Conservation (phyloP, 1,140 invertebrate genomes). For the Chlorops oryzae region DNA sequence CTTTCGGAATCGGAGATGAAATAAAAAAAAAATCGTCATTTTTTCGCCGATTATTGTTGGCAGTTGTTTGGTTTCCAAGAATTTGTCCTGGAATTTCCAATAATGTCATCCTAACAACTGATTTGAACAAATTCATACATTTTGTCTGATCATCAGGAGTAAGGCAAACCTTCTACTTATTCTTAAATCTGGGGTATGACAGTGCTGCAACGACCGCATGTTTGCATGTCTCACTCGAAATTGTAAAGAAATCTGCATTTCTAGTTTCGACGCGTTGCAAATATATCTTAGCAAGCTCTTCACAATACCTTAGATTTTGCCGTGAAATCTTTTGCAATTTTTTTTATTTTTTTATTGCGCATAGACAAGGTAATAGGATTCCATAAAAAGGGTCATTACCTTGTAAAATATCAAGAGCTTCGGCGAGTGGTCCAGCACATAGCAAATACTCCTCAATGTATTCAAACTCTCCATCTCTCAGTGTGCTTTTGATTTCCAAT, state of each 20-base stretch:
- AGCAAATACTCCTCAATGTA: not conserved
- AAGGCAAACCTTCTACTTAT: not conserved
- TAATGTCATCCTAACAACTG: not conserved
- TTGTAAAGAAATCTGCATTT: too few relatives aligned
- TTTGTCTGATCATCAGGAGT: not conserved
- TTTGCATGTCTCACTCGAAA: too few relatives aligned
- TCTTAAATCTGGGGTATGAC: too few relatives aligned
- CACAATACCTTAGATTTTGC: too few relatives aligned
- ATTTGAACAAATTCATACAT: not conserved
- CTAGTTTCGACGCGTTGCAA: not conserved
- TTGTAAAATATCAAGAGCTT: not conserved
- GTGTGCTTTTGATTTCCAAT: too few relatives aligned
- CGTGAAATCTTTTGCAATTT: too few relatives aligned
- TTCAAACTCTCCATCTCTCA: not conserved
- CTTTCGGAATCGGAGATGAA: not conserved
- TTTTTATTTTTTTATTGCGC: not conserved
- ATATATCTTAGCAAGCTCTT: too few relatives aligned
- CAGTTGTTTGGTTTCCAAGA: not conserved
- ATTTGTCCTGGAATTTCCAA: not conserved
- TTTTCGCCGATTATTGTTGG: not conserved
- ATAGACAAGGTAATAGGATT: not conserved
- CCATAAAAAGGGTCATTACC: not conserved
- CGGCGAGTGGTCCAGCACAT: too few relatives aligned
- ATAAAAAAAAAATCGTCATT: not conserved
- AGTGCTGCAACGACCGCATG: too few relatives aligned